Conservation (phyloP, 2,888 invertebrate genomes). For the Ophioninae sp. region DNA sequence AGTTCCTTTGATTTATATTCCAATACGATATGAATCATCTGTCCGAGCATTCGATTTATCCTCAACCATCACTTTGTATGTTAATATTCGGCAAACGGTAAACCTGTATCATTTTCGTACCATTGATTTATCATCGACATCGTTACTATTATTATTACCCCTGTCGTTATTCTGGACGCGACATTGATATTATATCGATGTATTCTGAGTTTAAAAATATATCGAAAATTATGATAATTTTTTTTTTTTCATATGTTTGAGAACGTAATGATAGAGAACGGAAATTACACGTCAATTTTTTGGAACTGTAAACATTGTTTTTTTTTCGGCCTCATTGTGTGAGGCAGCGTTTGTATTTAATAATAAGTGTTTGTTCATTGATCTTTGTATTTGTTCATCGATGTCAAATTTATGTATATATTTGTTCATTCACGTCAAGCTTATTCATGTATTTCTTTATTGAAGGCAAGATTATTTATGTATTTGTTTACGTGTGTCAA, state of each 20-base stretch:
- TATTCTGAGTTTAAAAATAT: background rate
- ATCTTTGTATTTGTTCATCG: too few species aligned
- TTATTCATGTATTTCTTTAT: too few species aligned
- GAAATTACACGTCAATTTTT: background rate
- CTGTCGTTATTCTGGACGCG: background rate
- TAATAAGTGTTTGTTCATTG: too few species aligned
- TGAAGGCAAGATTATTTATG: too few species aligned
- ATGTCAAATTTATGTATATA: too few species aligned
- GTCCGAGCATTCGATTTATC: slow-evolving; percentile 27
- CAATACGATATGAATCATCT: slow-evolving; percentile 16
- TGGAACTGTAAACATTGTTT: background rate
- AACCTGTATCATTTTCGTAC: slow-evolving; percentile 4
- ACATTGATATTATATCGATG: background rate
- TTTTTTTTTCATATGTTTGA: background rate
- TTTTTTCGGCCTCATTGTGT: background rate
- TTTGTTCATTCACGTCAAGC: too few species aligned
- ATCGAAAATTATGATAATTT: background rate
- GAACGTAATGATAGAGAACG: background rate
- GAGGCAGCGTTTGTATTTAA: background rate
- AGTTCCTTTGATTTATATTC: slow-evolving; percentile 45
- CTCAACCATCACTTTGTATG: slow-evolving; percentile 11
- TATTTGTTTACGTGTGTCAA: too few species aligned
- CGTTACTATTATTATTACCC: background rate
- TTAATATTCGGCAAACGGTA: slow-evolving; percentile 22
- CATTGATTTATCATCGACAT: background rate